Evolutionary conservation across 2,888 invertebrate species (phyloP).

Genomic region (Neoaliturus tenellus): DNA sequence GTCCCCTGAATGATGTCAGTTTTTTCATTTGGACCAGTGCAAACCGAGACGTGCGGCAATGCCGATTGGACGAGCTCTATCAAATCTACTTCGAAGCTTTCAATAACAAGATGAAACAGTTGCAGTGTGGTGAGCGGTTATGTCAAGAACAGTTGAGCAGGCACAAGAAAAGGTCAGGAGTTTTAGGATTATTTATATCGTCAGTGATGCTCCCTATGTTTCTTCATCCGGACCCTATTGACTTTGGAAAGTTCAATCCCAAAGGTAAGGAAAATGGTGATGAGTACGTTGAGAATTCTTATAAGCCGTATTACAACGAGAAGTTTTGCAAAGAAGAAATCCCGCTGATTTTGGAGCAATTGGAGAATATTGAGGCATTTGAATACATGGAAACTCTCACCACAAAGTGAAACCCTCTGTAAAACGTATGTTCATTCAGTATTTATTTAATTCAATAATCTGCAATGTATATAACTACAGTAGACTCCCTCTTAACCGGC

Average conservation of each 20-base stretch:
- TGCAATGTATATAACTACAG: too few species aligned
- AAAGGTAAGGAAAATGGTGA: neutral
- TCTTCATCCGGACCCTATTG: neutral
- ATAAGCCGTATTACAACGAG: neutral
- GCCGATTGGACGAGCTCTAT: conserved; percentile 15
- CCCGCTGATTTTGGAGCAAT: neutral
- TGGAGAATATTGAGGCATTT: conserved; percentile 9
- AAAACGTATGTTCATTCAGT: too few species aligned
- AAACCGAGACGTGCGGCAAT: neutral
- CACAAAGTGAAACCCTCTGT: too few species aligned
- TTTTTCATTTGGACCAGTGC: conserved; percentile 50
- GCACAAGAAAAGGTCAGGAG: neutral
- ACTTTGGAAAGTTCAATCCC: neutral
- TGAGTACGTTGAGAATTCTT: neutral
- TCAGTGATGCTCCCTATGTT: neutral
- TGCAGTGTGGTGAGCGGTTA: conserved; percentile 14
- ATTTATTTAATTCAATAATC: too few species aligned
- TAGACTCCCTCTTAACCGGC: too few species aligned
- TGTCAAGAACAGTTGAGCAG: neutral
- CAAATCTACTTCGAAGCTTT: conserved; percentile 9
- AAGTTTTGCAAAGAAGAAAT: neutral
- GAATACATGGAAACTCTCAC: neutral
- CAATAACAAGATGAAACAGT: conserved; percentile 18
- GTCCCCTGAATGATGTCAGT: conserved; percentile 1
- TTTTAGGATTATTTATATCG: neutral